These are phyloP conservation scores for Chelonus insularis DNA, from an alignment of 1,140 invertebrate species.

Conservation along the genomic window DNA sequence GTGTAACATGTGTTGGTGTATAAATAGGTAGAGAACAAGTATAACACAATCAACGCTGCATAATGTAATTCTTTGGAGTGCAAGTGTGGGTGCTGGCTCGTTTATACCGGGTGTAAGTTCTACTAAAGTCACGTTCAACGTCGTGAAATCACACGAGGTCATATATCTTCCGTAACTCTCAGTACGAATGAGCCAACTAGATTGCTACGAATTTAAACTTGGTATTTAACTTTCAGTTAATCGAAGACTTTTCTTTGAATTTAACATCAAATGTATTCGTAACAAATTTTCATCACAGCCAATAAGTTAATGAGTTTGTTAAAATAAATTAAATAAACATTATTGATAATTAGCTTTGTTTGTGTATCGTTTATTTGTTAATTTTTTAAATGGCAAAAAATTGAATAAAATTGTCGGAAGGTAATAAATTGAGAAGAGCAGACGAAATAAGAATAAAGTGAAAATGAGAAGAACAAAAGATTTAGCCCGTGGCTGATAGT, in stretches of 20 bases:
- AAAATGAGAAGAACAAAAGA: no score
- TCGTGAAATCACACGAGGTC: conserved; percentile 18
- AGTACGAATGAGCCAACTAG: neutral
- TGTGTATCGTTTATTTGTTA: no score
- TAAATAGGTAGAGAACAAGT: neutral
- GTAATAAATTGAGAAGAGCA: no score
- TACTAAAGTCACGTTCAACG: conserved; percentile 19
- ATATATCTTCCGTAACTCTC: conserved; percentile 2
- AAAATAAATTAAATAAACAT: no score
- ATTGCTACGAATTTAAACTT: conserved; percentile 5
- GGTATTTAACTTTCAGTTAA: neutral
- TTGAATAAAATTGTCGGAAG: no score
- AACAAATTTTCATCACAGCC: no score
- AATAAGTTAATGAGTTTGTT: no score
- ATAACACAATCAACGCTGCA: conserved; percentile 11
- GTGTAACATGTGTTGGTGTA: neutral
- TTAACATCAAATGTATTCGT: neutral
- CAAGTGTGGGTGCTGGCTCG: conserved; percentile 9
- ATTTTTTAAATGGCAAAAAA: no score
- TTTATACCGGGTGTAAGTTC: conserved; percentile 12
- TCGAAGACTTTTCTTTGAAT: neutral
- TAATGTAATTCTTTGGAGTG: neutral
- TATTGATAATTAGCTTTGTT: no score
- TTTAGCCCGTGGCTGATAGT: no score
- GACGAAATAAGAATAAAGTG: no score